A percentile compares a stretch with the other conserved stretches of the same genome.
Conservation (phyloP, 2,888 invertebrate species). For the Oxyteleia sp. region DNA sequence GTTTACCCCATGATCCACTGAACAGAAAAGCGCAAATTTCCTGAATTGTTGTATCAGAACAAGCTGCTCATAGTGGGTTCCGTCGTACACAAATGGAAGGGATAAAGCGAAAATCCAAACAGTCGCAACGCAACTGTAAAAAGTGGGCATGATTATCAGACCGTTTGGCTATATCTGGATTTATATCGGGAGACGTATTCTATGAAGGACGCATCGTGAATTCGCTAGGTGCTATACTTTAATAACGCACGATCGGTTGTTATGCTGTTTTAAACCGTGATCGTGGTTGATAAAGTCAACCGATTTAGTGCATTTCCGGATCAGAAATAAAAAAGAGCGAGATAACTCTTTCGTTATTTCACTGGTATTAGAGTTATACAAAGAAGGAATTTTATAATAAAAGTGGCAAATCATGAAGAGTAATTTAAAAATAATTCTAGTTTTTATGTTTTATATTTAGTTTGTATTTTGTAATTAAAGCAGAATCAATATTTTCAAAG, state of each 20-base stretch:
- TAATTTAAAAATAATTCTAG: too few relatives aligned
- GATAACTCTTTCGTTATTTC: too few relatives aligned
- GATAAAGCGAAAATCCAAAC: conserved; percentile 47
- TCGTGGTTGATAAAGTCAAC: not conserved
- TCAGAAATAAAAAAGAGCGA: too few relatives aligned
- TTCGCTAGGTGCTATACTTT: conserved; percentile 45
- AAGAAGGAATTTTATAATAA: too few relatives aligned
- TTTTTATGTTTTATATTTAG: too few relatives aligned
- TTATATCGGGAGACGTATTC: conserved; percentile 43
- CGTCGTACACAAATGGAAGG: conserved; percentile 32
- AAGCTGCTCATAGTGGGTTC: conserved; percentile 46
- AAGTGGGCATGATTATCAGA: conserved; percentile 61
- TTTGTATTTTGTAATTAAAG: too few relatives aligned
- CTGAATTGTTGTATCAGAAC: conserved; percentile 57
- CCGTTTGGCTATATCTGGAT: conserved; percentile 62
- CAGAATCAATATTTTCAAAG: too few relatives aligned
- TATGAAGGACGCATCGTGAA: conserved; percentile 21
- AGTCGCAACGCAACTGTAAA: conserved; percentile 37
- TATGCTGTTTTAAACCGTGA: conserved; percentile 24
- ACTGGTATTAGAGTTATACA: too few relatives aligned
- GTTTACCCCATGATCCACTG: conserved; percentile 62
- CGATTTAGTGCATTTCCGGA: too few relatives aligned
- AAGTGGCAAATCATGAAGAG: too few relatives aligned
- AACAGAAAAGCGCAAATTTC: conserved; percentile 66
- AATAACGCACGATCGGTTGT: conserved; percentile 35